These are phyloP conservation scores for Plectropomus leopardus DNA, from an alignment of 2,113 vertebrate genomes.

Conservation along the genomic window DNA sequence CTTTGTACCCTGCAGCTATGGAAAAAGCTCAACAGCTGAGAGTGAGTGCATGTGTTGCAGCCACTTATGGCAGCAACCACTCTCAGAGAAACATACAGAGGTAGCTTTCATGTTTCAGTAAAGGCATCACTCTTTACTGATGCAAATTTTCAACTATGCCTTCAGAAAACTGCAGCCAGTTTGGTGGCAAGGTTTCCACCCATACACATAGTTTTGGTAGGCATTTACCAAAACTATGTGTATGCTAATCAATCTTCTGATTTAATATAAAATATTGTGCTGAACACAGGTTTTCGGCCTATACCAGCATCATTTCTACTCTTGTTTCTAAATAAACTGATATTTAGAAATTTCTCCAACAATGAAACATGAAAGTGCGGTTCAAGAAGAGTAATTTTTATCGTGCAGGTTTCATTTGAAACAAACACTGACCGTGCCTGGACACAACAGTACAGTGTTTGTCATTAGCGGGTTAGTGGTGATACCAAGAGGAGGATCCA, in stretches of 20 bases:
- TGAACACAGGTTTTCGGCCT: background rate
- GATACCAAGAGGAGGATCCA: constrained; percentile 36
- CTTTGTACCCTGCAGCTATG: constrained; percentile 31
- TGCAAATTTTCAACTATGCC: constrained; percentile 3
- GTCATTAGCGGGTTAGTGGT: constrained; percentile 28
- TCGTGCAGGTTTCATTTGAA: background rate
- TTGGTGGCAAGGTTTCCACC: background rate
- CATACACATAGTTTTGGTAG: too few species aligned
- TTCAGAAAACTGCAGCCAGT: background rate
- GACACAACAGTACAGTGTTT: constrained; percentile 2
- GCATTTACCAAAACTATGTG: too few species aligned
- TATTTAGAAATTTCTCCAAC: background rate
- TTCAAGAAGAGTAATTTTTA: background rate
- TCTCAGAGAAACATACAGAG: constrained; percentile 23
- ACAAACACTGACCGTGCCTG: constrained; percentile 7
- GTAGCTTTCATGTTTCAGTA: constrained; percentile 49
- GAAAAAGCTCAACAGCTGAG: constrained; percentile 45
- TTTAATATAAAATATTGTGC: background rate
- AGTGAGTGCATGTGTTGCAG: constrained; percentile 37
- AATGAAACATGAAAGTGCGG: constrained; percentile 47
- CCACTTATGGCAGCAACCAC: constrained; percentile 34
- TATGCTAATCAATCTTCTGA: too few species aligned
- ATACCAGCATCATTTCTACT: background rate
- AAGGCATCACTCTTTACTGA: background rate
- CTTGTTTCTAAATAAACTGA: background rate